These are phyloP conservation scores for Enoplosus armatus DNA, from an alignment of 2,797 vertebrate species.

Conservation along the genomic window DNA sequence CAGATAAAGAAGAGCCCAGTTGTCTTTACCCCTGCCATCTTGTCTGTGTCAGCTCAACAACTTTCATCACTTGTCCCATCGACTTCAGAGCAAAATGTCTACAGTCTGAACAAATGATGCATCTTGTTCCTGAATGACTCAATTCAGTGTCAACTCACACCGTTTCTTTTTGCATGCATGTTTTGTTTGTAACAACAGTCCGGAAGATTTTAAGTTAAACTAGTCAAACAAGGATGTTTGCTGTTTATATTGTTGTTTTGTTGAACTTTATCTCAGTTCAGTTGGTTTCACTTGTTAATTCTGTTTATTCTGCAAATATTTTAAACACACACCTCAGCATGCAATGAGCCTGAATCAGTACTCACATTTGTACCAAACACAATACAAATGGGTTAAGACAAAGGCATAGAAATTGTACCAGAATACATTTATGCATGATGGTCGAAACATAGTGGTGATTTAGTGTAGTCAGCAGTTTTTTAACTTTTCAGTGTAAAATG, in stretches of 20 bases:
- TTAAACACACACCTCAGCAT: not conserved
- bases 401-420: too few relatives aligned
- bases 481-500: too few relatives aligned
- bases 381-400: not conserved
- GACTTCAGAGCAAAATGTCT: not conserved
- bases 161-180: not conserved
- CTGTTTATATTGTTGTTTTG: not conserved
- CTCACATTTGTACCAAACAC: not conserved
- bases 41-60: not conserved
- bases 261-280: too few relatives aligned
- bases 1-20: constrained; percentile 18
- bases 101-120: not conserved
- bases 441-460: too few relatives aligned
- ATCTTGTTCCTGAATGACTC: not conserved
- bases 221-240: not conserved
- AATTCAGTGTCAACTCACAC: not conserved
- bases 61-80: not conserved
- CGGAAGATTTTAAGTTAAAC: too few relatives aligned
- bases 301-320: not conserved
- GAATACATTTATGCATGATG: too few relatives aligned
- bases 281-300: not conserved
- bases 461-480: too few relatives aligned
- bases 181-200: not conserved
- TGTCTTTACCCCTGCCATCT: constrained; percentile 18
- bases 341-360: not conserved